Percentiles rank a stretch among this genome's conserved stretches.
These are phyloP conservation scores for Cepaea nemoralis DNA, from an alignment of 1,140 invertebrate genomes.

Conservation along the genomic window DNA sequence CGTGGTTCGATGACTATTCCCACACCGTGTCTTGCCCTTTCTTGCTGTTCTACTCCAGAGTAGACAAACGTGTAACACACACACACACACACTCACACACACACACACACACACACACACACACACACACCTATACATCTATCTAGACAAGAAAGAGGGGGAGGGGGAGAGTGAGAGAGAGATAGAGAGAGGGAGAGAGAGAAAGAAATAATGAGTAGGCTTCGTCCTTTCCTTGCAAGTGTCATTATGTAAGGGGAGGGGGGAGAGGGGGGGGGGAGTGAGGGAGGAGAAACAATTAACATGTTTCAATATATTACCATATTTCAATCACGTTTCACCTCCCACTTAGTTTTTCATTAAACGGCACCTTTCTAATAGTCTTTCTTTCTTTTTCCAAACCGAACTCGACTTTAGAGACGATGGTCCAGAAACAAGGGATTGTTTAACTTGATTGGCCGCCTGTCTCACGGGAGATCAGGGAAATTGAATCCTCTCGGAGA, in stretches of 20 bases:
- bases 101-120: too few species aligned
- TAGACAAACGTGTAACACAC: too few species aligned
- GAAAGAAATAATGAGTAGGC: too few species aligned
- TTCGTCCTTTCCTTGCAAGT: background rate
- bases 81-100: too few species aligned
- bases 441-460: constrained; percentile 28
- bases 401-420: constrained; percentile 26
- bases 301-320: background rate
- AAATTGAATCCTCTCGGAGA: constrained; percentile 33
- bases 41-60: too few species aligned
- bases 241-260: background rate
- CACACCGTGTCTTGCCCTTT: too few species aligned
- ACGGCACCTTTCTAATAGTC: background rate
- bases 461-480: constrained; percentile 30
- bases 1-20: too few species aligned
- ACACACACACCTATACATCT: too few species aligned
- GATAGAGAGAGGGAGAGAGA: too few species aligned
- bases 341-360: background rate
- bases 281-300: background rate
- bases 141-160: too few species aligned
- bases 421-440: constrained; percentile 20
- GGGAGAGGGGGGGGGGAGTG: background rate
- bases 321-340: background rate
- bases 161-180: too few species aligned
- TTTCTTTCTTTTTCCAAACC: background rate